These are phyloP conservation scores for Petrolisthes cinctipes DNA, from an alignment of 2,888 invertebrate species.

Conservation along the genomic window DNA sequence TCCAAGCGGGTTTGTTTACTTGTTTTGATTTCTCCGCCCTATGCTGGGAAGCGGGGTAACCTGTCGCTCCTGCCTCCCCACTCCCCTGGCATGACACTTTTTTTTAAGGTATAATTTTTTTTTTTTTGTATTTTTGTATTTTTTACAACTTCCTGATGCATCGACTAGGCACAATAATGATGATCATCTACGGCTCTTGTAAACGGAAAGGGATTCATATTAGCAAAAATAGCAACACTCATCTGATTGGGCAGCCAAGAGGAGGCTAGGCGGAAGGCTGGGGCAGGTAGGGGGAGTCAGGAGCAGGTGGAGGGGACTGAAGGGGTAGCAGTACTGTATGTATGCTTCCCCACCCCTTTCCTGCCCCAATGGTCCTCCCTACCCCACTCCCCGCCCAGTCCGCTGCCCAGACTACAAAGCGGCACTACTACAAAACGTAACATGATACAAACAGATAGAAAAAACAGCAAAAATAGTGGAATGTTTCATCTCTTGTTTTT, in stretches of 20 bases:
- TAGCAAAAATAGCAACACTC: conserved; percentile 63
- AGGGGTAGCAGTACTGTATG: too few species aligned
- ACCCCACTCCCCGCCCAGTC: conserved; percentile 40
- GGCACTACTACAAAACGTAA: conserved; percentile 62
- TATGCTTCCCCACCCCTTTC: neutral
- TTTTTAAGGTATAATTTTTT: neutral
- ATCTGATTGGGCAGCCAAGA: conserved; percentile 48
- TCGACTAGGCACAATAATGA: conserved; percentile 62
- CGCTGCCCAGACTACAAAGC: conserved; percentile 53
- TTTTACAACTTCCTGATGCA: conserved; percentile 45
- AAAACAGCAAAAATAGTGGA: conserved; percentile 65
- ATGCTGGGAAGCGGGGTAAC: conserved; percentile 43
- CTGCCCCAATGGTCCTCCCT: neutral
- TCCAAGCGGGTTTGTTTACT: neutral
- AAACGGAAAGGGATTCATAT: conserved; percentile 52
- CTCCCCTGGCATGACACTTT: conserved; percentile 49
- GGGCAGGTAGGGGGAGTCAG: neutral
- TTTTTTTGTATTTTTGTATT: conserved; percentile 1
- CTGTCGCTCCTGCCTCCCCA: conserved; percentile 35
- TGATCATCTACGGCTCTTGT: conserved; percentile 50
- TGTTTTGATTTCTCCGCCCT: conserved; percentile 47
- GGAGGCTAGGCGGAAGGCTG: conserved; percentile 15
- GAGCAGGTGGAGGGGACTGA: neutral
- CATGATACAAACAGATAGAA: conserved; percentile 64
- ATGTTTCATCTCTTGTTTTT: conserved; percentile 62